phyloP scores from a whole-genome alignment of 2,797 vertebrate species.

The Borostomias antarcticus region DNA sequence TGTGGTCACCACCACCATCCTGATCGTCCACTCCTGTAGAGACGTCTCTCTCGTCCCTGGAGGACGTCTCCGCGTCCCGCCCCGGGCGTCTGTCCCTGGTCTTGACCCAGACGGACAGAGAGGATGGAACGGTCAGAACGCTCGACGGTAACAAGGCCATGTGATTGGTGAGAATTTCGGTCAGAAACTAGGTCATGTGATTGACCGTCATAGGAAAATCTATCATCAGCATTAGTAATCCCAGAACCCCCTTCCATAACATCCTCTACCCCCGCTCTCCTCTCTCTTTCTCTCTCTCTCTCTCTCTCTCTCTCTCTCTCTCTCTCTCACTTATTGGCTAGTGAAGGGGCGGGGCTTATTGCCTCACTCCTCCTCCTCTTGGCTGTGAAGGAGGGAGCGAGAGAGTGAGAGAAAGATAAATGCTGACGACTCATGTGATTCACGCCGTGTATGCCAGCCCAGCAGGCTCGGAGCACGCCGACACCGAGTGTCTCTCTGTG shows the following conservation, averaged over 20 bases:
- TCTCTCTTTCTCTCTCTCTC: conserved; percentile 49
- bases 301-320: conserved; percentile 50
- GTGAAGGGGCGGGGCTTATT: conserved; percentile 43
- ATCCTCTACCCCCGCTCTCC: conserved; percentile 51
- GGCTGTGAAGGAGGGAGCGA: conserved; percentile 35
- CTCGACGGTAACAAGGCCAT: too few species aligned
- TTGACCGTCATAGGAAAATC: conserved; percentile 31
- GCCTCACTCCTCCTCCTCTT: conserved; percentile 55
- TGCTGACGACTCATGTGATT: conserved; percentile 74
- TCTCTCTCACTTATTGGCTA: conserved; percentile 36
- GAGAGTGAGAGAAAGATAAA: conserved; percentile 45
- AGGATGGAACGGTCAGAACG: too few species aligned
- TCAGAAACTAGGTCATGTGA: not conserved
- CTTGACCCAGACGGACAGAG: too few species aligned
- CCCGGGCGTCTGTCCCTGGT: too few species aligned
- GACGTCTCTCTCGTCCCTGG: too few species aligned
- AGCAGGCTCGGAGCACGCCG: too few species aligned
- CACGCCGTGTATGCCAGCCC: too few species aligned
- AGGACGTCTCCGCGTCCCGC: too few species aligned
- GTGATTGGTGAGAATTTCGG: too few species aligned
- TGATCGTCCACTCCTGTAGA: too few species aligned
- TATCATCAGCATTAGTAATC: conserved; percentile 38
- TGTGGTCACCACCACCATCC: too few species aligned
- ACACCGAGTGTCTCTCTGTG: too few species aligned
- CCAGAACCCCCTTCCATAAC: conserved; percentile 36